Percentiles rank a stretch among this genome's conserved stretches.
These are phyloP conservation scores for Sebastes baramenuke DNA, from an alignment of 2,797 vertebrate species.

Conservation along the genomic window DNA sequence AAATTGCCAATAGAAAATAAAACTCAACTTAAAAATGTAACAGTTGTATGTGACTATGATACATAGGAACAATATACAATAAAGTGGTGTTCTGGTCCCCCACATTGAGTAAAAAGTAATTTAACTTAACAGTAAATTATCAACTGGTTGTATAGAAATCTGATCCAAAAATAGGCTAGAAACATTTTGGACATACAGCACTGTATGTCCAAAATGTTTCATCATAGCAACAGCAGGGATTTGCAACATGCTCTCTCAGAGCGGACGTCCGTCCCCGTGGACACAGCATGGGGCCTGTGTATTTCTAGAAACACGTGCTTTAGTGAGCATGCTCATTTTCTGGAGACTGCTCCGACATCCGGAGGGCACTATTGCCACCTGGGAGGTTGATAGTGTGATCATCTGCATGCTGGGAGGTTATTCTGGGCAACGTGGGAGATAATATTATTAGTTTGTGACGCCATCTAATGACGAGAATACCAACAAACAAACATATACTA, in stretches of 20 bases:
- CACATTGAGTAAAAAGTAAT: not conserved
- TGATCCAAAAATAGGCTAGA: not conserved
- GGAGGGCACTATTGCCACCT: constrained; percentile 60
- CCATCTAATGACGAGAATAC: constrained; percentile 20
- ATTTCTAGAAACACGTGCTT: constrained; percentile 48
- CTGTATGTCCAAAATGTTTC: not conserved
- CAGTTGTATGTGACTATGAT: not conserved
- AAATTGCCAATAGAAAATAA: not conserved
- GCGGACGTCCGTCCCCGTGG: constrained; percentile 10
- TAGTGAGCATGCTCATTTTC: constrained; percentile 47
- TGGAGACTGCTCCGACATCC: constrained; percentile 44
- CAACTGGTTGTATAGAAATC: not conserved
- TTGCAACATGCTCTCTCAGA: constrained; percentile 16
- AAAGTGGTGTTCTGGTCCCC: not conserved
- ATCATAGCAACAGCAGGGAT: constrained; percentile 25
- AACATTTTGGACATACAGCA: not conserved
- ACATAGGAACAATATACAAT: not conserved
- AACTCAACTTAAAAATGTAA: not conserved
- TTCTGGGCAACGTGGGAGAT: constrained; percentile 41
- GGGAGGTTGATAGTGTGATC: constrained; percentile 47
- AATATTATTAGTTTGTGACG: constrained; percentile 26
- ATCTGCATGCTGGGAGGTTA: constrained; percentile 49
- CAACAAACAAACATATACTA: not conserved
- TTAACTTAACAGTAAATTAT: not conserved
- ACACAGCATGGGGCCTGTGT: constrained; percentile 20